Conservation (phyloP, 1,140 invertebrate genomes). For the Drosophila simulans region DNA sequence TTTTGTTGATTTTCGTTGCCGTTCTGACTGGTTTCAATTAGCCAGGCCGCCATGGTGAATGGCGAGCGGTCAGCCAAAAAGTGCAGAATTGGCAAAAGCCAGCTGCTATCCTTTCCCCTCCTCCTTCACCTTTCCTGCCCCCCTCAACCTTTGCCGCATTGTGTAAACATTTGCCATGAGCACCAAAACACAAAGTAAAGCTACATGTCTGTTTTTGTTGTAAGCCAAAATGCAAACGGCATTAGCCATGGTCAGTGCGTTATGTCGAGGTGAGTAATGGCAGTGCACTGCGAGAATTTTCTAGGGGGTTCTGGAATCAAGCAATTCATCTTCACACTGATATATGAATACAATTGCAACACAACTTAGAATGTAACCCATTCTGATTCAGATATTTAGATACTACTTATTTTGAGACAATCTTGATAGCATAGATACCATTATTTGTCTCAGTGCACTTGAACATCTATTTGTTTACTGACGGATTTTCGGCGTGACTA, state of each 20-base stretch:
- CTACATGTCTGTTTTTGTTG: constrained; percentile 43
- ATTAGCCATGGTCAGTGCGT: constrained; percentile 75
- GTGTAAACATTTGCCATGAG: constrained; percentile 71
- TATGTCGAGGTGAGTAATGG: constrained; percentile 19
- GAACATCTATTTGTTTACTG: constrained; percentile 10
- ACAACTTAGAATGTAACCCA: no score
- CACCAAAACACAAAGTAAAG: constrained; percentile 38
- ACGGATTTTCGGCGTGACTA: constrained; percentile 26
- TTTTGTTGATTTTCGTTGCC: constrained; percentile 21
- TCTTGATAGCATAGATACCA: not conserved
- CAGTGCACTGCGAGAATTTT: constrained; percentile 16
- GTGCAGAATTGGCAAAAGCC: constrained; percentile 11
- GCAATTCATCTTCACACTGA: no score
- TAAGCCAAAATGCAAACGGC: constrained; percentile 71
- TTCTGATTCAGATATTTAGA: no score
- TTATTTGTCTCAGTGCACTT: not conserved
- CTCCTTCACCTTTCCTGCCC: no score
- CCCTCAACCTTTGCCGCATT: constrained; percentile 29
- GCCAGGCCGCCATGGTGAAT: constrained; percentile 51
- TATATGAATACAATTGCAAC: no score
- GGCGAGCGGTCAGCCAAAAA: constrained; percentile 43
- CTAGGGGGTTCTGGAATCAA: no score
- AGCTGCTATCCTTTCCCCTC: constrained; percentile 13
- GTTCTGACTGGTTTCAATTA: constrained; percentile 62
- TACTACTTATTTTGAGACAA: not conserved